Evolutionary conservation across 2,888 invertebrate genomes (phyloP).

Genomic region (Morpho achilles): DNA sequence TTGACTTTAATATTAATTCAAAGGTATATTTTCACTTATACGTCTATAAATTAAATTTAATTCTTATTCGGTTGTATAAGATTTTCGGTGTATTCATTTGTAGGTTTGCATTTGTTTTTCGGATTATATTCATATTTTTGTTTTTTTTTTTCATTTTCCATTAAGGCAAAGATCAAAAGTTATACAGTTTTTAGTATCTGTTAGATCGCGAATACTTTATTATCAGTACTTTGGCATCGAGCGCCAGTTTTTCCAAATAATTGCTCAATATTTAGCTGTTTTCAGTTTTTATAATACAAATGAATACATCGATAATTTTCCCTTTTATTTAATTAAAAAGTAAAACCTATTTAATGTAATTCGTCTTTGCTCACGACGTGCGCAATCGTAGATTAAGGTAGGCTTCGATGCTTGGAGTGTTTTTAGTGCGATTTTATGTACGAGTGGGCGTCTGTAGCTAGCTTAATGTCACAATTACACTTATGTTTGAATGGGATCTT

Average conservation of each 20-base stretch:
- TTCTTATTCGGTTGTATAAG: conserved; percentile 18
- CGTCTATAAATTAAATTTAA: conserved; percentile 15
- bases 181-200: too few relatives aligned
- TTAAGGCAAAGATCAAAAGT: too few relatives aligned
- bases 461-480: conserved; percentile 19
- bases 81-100: conserved; percentile 14
- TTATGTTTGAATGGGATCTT: conserved; percentile 15
- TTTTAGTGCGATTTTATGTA: conserved; percentile 4
- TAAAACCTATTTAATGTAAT: conserved; percentile 16
- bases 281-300: conserved; percentile 1
- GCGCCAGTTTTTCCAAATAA: too few relatives aligned
- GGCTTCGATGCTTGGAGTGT: conserved; percentile 17
- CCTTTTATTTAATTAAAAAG: conserved; percentile 12
- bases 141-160: too few relatives aligned
- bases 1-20: conserved; percentile 19
- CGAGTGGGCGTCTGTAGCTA: conserved; percentile 14
- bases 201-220: too few relatives aligned
- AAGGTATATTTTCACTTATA: conserved; percentile 23
- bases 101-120: background rate
- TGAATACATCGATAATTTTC: conserved; percentile 12
- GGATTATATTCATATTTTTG: too few relatives aligned
- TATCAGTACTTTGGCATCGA: too few relatives aligned
- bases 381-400: conserved; percentile 20
- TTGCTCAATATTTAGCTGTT: too few relatives aligned
- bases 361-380: conserved; percentile 23